Evolutionary conservation across 2,797 vertebrate genomes (phyloP).

Genomic region (Microctenopoma stevenorrisi): DNA sequence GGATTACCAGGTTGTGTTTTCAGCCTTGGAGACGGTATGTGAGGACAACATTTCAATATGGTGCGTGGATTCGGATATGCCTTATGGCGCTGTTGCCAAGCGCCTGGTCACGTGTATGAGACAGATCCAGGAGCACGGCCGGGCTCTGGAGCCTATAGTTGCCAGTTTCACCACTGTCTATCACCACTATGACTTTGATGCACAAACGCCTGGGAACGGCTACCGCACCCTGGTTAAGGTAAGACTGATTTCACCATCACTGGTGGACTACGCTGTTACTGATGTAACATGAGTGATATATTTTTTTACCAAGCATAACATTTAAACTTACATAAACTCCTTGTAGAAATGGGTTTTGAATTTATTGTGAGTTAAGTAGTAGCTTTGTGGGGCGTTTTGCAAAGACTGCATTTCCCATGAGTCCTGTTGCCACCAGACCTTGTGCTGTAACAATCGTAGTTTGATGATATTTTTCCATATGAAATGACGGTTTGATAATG

Average conservation of each 20-base stretch:
- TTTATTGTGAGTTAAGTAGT: too few relatives aligned
- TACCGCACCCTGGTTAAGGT: slow-evolving; percentile 86
- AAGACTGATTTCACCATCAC: background rate
- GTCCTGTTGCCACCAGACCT: too few relatives aligned
- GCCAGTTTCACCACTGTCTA: slow-evolving; percentile 72
- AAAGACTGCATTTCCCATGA: too few relatives aligned
- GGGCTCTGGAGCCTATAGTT: slow-evolving; percentile 72
- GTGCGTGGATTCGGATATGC: slow-evolving; percentile 37
- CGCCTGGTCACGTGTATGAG: slow-evolving; percentile 71
- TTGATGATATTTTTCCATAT: too few relatives aligned
- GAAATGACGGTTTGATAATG: too few relatives aligned
- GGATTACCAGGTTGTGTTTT: slow-evolving; percentile 76
- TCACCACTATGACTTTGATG: slow-evolving; percentile 83
- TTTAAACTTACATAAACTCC: too few relatives aligned
- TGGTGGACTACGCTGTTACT: background rate
- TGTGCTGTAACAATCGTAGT: too few relatives aligned
- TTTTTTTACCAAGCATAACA: too few relatives aligned
- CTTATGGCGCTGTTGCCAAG: slow-evolving; percentile 41
- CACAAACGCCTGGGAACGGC: slow-evolving; percentile 81
- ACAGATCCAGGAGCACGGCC: slow-evolving; percentile 76
- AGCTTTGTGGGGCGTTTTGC: too few relatives aligned
- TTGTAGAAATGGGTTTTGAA: too few relatives aligned
- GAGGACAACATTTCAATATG: slow-evolving; percentile 68
- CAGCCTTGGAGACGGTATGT: slow-evolving; percentile 72
- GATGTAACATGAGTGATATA: too few relatives aligned